Conservation (phyloP, 2,113 vertebrate genomes). For the Solea solea region DNA sequence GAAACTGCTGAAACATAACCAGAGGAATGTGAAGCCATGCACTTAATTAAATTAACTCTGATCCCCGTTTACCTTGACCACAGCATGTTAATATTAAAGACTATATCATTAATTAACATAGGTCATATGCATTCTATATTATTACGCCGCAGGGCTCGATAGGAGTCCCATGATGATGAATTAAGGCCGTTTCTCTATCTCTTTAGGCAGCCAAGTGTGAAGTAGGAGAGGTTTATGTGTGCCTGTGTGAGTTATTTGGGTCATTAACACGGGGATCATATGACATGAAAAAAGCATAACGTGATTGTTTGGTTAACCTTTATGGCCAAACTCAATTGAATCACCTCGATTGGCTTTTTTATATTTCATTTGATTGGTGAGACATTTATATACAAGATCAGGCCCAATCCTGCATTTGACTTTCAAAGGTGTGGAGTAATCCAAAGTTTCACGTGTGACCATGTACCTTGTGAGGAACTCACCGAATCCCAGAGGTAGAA, state of each 20-base stretch:
- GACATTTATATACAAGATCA: neutral
- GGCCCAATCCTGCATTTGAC: neutral
- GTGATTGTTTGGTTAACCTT: constrained; percentile 18
- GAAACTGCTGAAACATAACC: constrained; percentile 61
- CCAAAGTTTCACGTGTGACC: neutral
- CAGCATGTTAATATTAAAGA: constrained; percentile 68
- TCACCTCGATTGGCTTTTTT: neutral
- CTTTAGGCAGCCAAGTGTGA: constrained; percentile 56
- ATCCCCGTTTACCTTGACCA: constrained; percentile 65
- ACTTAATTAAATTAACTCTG: constrained; percentile 76
- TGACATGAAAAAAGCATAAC: neutral
- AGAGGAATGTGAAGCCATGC: constrained; percentile 57
- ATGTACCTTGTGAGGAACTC: neutral
- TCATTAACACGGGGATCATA: constrained; percentile 33
- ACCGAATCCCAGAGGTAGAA: neutral
- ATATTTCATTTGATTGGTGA: neutral
- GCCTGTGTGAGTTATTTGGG: constrained; percentile 21
- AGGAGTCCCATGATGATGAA: constrained; percentile 55
- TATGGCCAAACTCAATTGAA: constrained; percentile 10
- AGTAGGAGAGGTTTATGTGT: constrained; percentile 32
- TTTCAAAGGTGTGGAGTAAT: neutral
- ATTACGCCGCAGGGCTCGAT: constrained; percentile 53
- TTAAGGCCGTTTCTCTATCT: constrained; percentile 57
- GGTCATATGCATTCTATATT: constrained; percentile 65
- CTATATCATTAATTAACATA: constrained; percentile 75